phyloP scores from a whole-genome alignment of 2,797 vertebrate genomes.

The Chloroceryle inda region DNA sequence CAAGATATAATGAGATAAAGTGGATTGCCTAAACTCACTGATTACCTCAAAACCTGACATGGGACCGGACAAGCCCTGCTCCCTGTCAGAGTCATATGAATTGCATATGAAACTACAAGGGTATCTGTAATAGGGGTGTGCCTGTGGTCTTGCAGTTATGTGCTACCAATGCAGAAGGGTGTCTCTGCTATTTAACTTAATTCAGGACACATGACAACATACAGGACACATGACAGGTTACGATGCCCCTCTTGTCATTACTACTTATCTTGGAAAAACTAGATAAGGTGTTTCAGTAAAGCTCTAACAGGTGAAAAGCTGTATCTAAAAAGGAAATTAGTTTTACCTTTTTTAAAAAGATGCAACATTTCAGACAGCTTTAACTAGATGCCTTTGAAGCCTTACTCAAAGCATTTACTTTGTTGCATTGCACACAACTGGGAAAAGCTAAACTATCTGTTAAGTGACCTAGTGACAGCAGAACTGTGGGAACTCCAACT shows the following conservation, averaged over 20 bases:
- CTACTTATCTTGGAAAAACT: not conserved
- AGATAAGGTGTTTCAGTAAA: not conserved
- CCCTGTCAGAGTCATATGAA: no score
- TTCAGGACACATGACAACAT: not conserved
- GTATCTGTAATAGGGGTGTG: not conserved
- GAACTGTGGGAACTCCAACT: constrained; percentile 2
- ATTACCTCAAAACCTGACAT: not conserved
- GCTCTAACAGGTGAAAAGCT: not conserved
- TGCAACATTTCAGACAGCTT: not conserved
- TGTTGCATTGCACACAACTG: not conserved
- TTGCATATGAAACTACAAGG: not conserved
- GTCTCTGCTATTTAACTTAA: not conserved
- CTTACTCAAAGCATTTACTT: not conserved
- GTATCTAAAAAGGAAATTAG: not conserved
- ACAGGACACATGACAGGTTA: not conserved
- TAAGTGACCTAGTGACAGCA: constrained; percentile 38
- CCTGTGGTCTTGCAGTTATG: no score
- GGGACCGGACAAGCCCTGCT: not conserved
- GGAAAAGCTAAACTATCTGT: constrained; percentile 18
- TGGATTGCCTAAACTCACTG: not conserved
- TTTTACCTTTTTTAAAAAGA: not conserved
- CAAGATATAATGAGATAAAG: not conserved
- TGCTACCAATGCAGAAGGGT: not conserved
- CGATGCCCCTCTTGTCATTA: not conserved
- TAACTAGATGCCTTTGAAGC: not conserved